Evolutionary conservation across 2,797 vertebrate genomes (phyloP), one percentile per base, ranked within the genome.

Genomic region (Sebastes hopkinsi): DNA sequence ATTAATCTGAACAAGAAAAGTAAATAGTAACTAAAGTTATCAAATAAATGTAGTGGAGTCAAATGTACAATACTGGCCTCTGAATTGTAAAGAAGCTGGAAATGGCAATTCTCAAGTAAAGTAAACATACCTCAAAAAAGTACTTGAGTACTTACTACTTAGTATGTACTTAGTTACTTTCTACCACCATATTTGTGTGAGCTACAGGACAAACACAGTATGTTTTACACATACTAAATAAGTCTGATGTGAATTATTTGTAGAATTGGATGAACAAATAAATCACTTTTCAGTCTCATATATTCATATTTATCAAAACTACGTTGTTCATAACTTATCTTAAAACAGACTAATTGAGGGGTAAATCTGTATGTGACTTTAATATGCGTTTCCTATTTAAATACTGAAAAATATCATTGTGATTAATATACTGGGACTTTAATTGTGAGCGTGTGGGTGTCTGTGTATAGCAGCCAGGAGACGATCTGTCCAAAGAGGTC

Each of bases 401-500:
- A 75, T 30, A 65, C 11, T n/a, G 27, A 84, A 60, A 25, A 12
- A n/a, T 2, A 69, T 74, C 8, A 62, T n/a, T 75, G 7, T 62
- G 67, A 71, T 78, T 54, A 42, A 72, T 65, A 9, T 22, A 20
- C 46, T 58, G 20, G 8, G 38, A 13, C 55, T 72, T 74, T 27
- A 52, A 23, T n/a, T 22, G 25, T 32, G n/a, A 67, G 54, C 30
- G 68, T 54, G 38, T 72, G 38, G 68, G 38, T 30, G 56, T 54
- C 18, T 50, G 56, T 66, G 25, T 64, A 54, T 77, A 23, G 72
- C 59, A 70, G 36, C 22, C 14, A 54, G 62, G 34, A 66, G 27
- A 32, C 22, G 4, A 80, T 85, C 25, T 73, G 42, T 70, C 66
- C 79, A 60, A 68, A 67, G 67, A 79, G 72, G 70, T 71, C 77